phyloP scores from a whole-genome alignment of 2,113 vertebrate species.

The Solenodon paradoxus region DNA sequence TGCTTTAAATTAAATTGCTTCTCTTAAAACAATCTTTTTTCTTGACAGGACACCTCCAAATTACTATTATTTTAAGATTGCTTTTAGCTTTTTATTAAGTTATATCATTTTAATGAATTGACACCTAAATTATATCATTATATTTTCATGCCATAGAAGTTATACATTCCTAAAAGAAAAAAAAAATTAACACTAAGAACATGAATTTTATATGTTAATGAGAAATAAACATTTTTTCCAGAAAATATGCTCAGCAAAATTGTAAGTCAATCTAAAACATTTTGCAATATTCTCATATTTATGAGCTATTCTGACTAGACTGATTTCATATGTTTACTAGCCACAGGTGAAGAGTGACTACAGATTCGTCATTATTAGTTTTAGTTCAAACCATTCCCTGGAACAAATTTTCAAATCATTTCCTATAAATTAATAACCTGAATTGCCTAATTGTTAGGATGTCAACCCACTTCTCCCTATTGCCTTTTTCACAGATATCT shows the following conservation, averaged over 20 bases:
- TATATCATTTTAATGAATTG: background rate
- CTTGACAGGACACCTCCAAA: background rate
- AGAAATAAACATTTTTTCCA: background rate
- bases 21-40: background rate
- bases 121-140: background rate
- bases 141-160: background rate
- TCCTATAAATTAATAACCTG: background rate
- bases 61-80: background rate
- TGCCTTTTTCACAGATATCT: background rate
- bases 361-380: background rate
- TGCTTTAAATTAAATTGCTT: slow-evolving; percentile 18
- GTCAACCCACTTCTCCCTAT: background rate
- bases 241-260: background rate
- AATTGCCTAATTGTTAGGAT: background rate
- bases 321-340: background rate
- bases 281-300: background rate
- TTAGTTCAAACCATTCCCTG: background rate
- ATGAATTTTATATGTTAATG: background rate
- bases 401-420: background rate
- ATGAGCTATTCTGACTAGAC: background rate
- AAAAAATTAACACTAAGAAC: background rate
- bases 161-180: background rate
- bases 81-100: background rate
- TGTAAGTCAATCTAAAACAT: background rate
- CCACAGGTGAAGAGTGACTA: background rate